phyloP scores from a whole-genome alignment of 23 tunicate species.

The Ascidia mentula region DNA sequence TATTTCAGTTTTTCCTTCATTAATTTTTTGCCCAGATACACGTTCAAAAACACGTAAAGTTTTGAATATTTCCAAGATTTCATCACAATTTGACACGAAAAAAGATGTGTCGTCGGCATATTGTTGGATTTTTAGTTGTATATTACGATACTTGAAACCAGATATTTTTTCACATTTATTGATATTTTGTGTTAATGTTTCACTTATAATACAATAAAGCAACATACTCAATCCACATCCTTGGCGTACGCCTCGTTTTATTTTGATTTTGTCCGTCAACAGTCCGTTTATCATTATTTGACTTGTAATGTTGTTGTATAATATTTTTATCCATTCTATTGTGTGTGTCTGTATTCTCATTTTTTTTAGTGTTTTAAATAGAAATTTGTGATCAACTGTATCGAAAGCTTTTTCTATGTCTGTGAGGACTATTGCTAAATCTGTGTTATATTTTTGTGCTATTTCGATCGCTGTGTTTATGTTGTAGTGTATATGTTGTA shows the following conservation, averaged over 20 bases:
- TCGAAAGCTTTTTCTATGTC: too few species aligned
- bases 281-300: conserved; percentile 4
- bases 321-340: background rate
- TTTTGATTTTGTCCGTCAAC: background rate
- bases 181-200: conserved; percentile 12
- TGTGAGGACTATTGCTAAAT: too few species aligned
- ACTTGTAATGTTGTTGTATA: background rate
- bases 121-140: conserved; percentile 20
- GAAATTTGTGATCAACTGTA: background rate
- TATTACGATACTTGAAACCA: too few species aligned
- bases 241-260: conserved; percentile 27
- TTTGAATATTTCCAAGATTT: background rate
- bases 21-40: conserved; percentile 28
- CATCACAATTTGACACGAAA: background rate
- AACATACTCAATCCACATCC: conserved; percentile 44
- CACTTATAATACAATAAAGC: background rate
- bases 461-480: background rate
- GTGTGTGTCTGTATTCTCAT: background rate
- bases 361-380: conserved; percentile 1
- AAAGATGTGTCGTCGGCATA: conserved; percentile 41
- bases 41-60: background rate
- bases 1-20: conserved; percentile 25
- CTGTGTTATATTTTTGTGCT: background rate
- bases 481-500: background rate
- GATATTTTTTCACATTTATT: conserved; percentile 12